Evolutionary conservation across 2,888 invertebrate species (phyloP), one percentile per base, ranked within the genome.

Genomic region (Pammene fasciana): DNA sequence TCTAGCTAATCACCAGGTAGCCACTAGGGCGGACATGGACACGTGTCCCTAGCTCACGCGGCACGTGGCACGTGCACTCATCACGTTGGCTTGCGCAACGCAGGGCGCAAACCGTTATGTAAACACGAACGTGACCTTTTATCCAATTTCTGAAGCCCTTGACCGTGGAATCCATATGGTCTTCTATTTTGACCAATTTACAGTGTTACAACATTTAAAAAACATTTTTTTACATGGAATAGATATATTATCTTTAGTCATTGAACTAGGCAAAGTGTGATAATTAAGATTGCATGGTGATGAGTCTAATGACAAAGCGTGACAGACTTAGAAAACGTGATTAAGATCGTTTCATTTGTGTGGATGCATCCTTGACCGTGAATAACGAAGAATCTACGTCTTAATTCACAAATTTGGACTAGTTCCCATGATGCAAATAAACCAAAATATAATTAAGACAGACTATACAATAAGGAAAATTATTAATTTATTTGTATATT

Each of bases 21-120:
- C 48, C 18, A 13, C 11, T 43, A 43, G 43, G 67, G 45, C 26
- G 48, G 56, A n/a, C 71, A 73, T 41, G 48, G 56, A n/a, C 71
- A 73, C 73, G 70, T 72, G 73, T 68, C 36, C 13, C n/a, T 16
- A 41, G 65, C 61, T 91, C 92, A 90, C 91, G 90, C 84, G 91
- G 89, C 86, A 67, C 34, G 48, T 71, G 75, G 79, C 91, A 91
- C 91, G 92, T 91, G 90, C 79, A 78, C 87, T 88, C 89, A 88
- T 88, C 91, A 90, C 92, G 90, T 91, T 90, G 87, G 72, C 79
- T 91, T 90, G 85, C 90, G 89, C 85, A 90, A 90, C 86, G 38
- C 38, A 75, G 74, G 74, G 74, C 77, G 79, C 82, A 84, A 86
- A 80, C 85, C 83, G 87, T 90, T 90, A 90, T 86, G 89, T 90